Evolutionary conservation across 1,140 invertebrate species (phyloP).

Genomic region (Macrobrachium nipponense): DNA sequence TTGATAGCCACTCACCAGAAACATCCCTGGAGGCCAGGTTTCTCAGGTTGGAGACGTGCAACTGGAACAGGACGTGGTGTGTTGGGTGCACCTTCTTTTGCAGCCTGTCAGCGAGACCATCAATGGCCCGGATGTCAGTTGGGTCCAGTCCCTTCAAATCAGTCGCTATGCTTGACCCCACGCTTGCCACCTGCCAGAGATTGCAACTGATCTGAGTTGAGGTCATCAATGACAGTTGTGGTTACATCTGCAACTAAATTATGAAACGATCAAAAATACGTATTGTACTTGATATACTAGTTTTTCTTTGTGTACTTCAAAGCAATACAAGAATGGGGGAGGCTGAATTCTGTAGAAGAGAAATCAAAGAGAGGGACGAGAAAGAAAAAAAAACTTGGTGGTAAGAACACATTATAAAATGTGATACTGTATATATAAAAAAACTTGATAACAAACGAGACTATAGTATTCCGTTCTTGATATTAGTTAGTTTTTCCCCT

Average conservation of each 20-base stretch:
- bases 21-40: slow-evolving; percentile 31
- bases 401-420: no score
- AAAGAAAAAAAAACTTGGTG: no score
- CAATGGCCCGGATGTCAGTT: slow-evolving; percentile 3
- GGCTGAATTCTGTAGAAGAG: no score
- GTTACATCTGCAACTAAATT: background rate
- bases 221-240: background rate
- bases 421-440: no score
- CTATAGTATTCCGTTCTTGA: no score
- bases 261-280: no score
- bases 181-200: slow-evolving; percentile 17
- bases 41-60: slow-evolving; percentile 42
- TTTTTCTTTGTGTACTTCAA: no score
- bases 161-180: background rate
- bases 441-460: no score
- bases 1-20: slow-evolving; percentile 1
- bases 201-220: background rate
- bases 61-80: slow-evolving; percentile 43
- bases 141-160: background rate
- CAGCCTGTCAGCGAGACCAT: background rate
- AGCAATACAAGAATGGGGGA: no score
- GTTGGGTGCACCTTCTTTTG: slow-evolving; percentile 7
- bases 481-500: no score
- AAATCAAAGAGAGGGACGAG: no score
- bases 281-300: no score